Evolutionary conservation across 2,888 invertebrate genomes (phyloP), one percentile per base, ranked within the genome.

Genomic region (Alentia gelatinosa): DNA sequence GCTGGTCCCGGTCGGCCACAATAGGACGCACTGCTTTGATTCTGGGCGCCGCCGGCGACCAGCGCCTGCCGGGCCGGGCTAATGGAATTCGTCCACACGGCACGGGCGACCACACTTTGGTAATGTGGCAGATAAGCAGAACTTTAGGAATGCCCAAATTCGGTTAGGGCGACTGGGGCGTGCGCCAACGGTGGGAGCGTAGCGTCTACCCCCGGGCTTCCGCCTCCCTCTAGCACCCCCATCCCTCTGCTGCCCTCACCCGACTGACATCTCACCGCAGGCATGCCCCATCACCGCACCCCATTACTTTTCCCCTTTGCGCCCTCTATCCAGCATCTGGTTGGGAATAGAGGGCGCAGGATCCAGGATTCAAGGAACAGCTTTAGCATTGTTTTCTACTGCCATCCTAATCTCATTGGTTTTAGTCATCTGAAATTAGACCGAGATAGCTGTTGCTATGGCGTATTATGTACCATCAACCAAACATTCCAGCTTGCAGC

Each of bases 61-160:
- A 26, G 74, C 33, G 35, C 35, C 79, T 15, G 9, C 68, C 68
- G 30, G 39, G 79, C 37, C 79, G 74, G 15, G 37, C 79, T 79
- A 79, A 79, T 79, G 79, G 79, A 79, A 79, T 79, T 39, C 37
- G 79, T 39, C 79, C 79, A 79, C 79, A 79, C 79, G 15, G 37
- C n/a, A 26, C 79, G 79, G 12, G 15, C 79, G 39, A 35, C 79
- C 79, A 79, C 79, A 79, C 35, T 79, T 79, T 26, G 39, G 79
- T 79, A 79, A 79, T 39, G 37, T 26, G 79, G n/a, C 79, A 79
- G 79, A 79, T 79, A 79, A 79, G 79, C 79, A 79, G 79, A 79
- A 79, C 79, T 79, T 79, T 79, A 79, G 79, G 79, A 35, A 39
- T 39, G 39, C 79, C 79, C 79, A 79, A 79, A 79, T 79, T 35